Evolutionary conservation across 2,113 vertebrate species (phyloP), one percentile per base, ranked within the genome.

Genomic region (Coptodon bakossiorum): DNA sequence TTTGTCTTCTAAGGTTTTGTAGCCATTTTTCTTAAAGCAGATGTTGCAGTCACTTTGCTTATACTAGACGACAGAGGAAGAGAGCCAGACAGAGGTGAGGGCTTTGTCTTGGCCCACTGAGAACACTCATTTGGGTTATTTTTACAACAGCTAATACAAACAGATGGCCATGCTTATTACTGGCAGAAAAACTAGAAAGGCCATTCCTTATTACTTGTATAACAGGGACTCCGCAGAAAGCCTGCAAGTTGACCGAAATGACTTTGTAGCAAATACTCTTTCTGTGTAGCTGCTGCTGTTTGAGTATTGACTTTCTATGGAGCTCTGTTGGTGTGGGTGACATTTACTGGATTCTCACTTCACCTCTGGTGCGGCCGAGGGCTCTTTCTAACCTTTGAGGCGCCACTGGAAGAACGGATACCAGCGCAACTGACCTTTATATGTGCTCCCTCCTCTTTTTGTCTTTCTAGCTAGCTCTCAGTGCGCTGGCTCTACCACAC

Each of bases 331-430:
- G 91, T 86, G 91, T 85, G 22, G 80, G 86, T 89, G 94, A 93
- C 91, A 90, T 94, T 95, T 94, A 88, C 48, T 66, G 68, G 90
- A 87, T 86, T 94, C 85, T 93, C 86, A 79, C 81, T 54, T 91
- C 91, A 78, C 92, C 91, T 92, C 90, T 3, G 86, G 88, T 83
- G 90, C 14, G 5, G 90, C 92, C 34, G 9, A 85, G 80, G 85
- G 90, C 86, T 92, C 86, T 71, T 82, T 84, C 85, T 94, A 90
- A 95, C 93, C 95, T 96, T 93, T 94, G 82, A 90, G 92, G 91
- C 79, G 54, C 89, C 94, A 83, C 14, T 54, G 90, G 82, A 92
- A 80, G 91, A 83, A 68, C 80, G 78, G 87, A 73, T 85, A 82
- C 52, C 63, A 57, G 87, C 57, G 90, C 79, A 88, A 45, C 68